phyloP scores from a whole-genome alignment of 2,888 invertebrate genomes.

The Penaeus monodon region DNA sequence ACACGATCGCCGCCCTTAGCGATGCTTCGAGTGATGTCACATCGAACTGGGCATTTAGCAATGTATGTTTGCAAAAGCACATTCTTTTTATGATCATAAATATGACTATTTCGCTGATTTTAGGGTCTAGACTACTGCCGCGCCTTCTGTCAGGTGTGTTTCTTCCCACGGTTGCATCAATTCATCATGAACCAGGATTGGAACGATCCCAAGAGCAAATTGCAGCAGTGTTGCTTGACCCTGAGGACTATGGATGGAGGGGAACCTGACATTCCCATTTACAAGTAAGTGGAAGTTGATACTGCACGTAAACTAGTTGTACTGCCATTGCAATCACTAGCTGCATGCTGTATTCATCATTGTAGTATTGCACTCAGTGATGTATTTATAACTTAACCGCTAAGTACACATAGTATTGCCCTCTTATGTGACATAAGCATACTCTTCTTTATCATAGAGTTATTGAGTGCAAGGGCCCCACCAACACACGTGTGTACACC shows the following conservation, averaged over 20 bases:
- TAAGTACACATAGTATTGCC: too few relatives aligned
- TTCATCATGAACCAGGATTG: constrained; percentile 99
- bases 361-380: too few relatives aligned
- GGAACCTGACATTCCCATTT: constrained; percentile 96
- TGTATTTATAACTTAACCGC: too few relatives aligned
- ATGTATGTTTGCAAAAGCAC: too few relatives aligned
- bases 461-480: constrained; percentile 95
- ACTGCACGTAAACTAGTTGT: not conserved
- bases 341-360: too few relatives aligned
- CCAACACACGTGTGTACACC: constrained; percentile 95
- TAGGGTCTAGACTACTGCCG: constrained; percentile 88
- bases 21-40: too few relatives aligned
- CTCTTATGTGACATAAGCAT: not conserved
- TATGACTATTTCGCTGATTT: not conserved
- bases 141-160: constrained; percentile 91
- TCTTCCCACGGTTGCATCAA: constrained; percentile 94
- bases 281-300: constrained; percentile 78
- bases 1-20: too few relatives aligned
- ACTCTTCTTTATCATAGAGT: constrained; percentile 75
- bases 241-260: constrained; percentile 93
- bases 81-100: too few relatives aligned
- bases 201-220: constrained; percentile 99
- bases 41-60: too few relatives aligned
- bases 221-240: constrained; percentile 98
- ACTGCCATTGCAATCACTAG: not conserved